Evolutionary conservation across 2,888 invertebrate species (phyloP), one percentile per base, ranked within the genome.

Genomic region (Lymantria dispar): DNA sequence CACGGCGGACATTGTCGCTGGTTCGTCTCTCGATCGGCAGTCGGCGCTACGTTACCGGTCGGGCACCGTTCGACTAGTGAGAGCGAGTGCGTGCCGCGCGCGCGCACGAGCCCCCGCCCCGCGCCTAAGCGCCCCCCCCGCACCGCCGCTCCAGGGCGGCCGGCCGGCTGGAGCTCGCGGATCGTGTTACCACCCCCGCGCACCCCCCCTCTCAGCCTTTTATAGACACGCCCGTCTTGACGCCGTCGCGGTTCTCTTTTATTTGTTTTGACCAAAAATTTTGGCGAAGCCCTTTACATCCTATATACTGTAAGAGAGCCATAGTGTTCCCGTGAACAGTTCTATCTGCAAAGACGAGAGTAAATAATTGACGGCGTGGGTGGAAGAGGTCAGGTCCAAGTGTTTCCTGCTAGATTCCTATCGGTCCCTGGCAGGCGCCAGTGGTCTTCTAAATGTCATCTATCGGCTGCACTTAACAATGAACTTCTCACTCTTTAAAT

Each of bases 1-100:
- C 85, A 94, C 90, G 91, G 94, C 92, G 88, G 95, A 94, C 92
- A 94, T 94, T 93, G 94, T 94, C 93, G 93, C 88, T 87, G 86
- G 81, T 83, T 87, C 88, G 88, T 88, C 83, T 88, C 85, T 89
- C 87, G 86, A 74, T 87, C 87, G 89, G 88, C 87, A 87, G 88
- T 90, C 90, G 90, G 88, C 90, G 90, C 90, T 88, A 90, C 89
- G 90, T 90, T 91, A 89, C 90, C 90, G 90, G 90, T 89, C 90
- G 89, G 90, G 89, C 89, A 89, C 89, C 90, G 90, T 89, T 90
- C 90, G 89, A 90, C 90, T 90, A 90, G 89, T 90, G 90, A 91
- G 89, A 84, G 87, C 87, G 88, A 80, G 85, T 74, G 85, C 85
- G 81, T 73, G 73, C 67, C 74, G 78, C 82, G 83, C 80, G 75